Base-by-base conservation (phyloP, 2,888 invertebrate genomes). In the Coecobrya sp. region DNA sequence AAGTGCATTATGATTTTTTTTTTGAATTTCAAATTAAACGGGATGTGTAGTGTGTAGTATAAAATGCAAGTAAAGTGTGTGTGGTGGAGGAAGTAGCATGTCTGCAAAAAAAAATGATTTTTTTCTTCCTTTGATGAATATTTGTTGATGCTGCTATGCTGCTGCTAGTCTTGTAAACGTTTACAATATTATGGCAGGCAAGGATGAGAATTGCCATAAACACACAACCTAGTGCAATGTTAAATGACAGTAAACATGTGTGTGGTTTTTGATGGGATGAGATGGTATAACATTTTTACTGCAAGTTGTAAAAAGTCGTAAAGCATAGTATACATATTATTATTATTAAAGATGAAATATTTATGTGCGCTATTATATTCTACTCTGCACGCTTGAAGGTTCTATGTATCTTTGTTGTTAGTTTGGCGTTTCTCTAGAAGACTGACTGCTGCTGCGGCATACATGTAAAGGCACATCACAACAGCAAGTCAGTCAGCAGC, bases 221-320 rank as follows among this genome's bases (percentile, higher is more conserved):
- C 7, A 55, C 27, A 30, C 25, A 11, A 30, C 25, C 13, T n/a
- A 59, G n/a, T n/a, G n/a, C 27, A 36, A 16, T 36, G 73, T 19
- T 42, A 36, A 73, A 73, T 73, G 42, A 73, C 73, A 10, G 73
- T 42, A 73, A 73, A 16, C 68, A 36, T 36, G 36, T 73, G 73
- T 73, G 73, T 45, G 45, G 73, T 73, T 73, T 73, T 45, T 73
- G 7, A n/a, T 42, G 45, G 73, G 19, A 19, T 73, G 73, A n/a
- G n/a, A 73, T 73, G 73, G 27, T 65, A 65, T 25, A 65, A 65
- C 19, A 27, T 65, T 13, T 27, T 13, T 27, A 25, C 8, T n/a
- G 36, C 68, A 13, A 27, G 3, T 16, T n/a, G 22, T 16, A 68
- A 10, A 27, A 10, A 73, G 42, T n/a, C 42, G 36, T 45, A 73